Percentiles rank a stretch among this genome's conserved stretches.
phyloP scores from a whole-genome alignment of 2,797 vertebrate species.

The Acipenser ruthenus region DNA sequence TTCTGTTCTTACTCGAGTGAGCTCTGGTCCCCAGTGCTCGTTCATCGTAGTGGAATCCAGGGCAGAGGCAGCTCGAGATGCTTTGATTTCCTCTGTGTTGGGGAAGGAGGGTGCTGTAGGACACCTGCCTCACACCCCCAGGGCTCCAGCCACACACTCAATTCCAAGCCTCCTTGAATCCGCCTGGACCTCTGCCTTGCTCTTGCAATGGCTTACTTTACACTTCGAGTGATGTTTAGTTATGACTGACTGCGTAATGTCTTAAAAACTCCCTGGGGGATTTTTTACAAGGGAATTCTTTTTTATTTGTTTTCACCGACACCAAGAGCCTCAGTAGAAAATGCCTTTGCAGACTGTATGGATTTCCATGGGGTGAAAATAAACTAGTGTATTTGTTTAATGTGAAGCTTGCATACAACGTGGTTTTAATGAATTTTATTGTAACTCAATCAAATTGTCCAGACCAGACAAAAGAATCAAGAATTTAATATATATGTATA shows the following conservation, averaged over 20 bases:
- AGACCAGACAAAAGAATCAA: too few species aligned
- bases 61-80: too few species aligned
- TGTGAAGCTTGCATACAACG: too few species aligned
- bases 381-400: too few species aligned
- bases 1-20: too few species aligned
- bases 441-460: too few species aligned
- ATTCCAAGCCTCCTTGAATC: neutral
- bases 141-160: neutral
- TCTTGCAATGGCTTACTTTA: slow-evolving; percentile 25
- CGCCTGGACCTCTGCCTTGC: slow-evolving; percentile 5
- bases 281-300: slow-evolving; percentile 10
- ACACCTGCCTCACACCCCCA: neutral
- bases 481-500: too few species aligned
- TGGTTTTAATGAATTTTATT: too few species aligned
- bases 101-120: neutral
- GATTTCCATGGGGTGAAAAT: too few species aligned
- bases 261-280: slow-evolving; percentile 46
- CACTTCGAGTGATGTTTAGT: slow-evolving; percentile 51
- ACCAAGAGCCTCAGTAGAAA: neutral
- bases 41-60: too few species aligned
- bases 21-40: too few species aligned
- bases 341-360: neutral
- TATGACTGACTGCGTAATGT: slow-evolving; percentile 53
- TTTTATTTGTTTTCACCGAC: slow-evolving; percentile 1
- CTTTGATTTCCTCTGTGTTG: neutral